Evolutionary conservation across 2,888 invertebrate genomes (phyloP).

Genomic region (Thymelicus lineola): DNA sequence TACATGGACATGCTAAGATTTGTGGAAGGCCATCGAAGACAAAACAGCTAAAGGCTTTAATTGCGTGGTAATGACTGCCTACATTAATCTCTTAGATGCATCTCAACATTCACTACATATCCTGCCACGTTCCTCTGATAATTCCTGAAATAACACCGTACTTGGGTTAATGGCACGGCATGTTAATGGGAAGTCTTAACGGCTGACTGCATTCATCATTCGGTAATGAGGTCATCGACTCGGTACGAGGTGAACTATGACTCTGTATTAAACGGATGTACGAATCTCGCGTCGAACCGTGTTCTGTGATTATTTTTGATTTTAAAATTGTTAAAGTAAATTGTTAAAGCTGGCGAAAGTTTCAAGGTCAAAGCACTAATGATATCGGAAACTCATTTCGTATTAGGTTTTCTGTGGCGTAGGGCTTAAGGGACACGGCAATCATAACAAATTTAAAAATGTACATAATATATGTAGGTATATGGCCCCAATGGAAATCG

Average conservation of each 20-base stretch:
- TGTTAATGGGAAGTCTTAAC: constrained; percentile 74
- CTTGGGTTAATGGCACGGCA: constrained; percentile 58
- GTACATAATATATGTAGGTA: no score
- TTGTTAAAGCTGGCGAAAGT: background rate
- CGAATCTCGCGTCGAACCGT: constrained; percentile 3
- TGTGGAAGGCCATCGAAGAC: background rate
- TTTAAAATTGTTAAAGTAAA: background rate
- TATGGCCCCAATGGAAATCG: no score
- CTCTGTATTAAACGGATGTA: constrained; percentile 21
- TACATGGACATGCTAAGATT: background rate
- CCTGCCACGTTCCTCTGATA: constrained; percentile 47
- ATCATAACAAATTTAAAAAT: no score
- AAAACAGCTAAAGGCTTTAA: constrained; percentile 19
- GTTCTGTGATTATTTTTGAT: background rate
- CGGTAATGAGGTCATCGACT: constrained; percentile 75
- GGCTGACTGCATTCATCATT: constrained; percentile 73
- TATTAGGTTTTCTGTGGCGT: no score
- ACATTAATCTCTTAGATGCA: constrained; percentile 18
- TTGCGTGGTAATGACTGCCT: constrained; percentile 29
- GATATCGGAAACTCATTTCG: no score
- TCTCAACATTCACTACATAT: constrained; percentile 10
- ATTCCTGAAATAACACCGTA: constrained; percentile 60
- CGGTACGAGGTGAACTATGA: constrained; percentile 50
- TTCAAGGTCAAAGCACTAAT: background rate
- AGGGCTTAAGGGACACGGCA: no score